Evolutionary conservation across 2,113 vertebrate species (phyloP).

Genomic region (Nothoprocta pentlandii): DNA sequence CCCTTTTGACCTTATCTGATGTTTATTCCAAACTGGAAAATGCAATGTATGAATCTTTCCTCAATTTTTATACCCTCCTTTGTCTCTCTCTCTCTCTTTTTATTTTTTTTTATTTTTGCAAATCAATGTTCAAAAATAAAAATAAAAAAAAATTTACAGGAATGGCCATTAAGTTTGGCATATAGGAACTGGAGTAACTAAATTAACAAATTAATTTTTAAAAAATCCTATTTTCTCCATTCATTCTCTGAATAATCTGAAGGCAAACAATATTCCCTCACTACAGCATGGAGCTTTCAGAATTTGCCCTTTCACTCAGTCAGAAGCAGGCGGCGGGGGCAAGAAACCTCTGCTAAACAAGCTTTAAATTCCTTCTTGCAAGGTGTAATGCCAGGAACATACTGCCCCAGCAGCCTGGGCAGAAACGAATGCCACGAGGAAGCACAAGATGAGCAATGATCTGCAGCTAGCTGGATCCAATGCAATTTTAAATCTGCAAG

Average conservation of each 20-base stretch:
- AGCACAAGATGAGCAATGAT: neutral
- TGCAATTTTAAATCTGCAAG: neutral
- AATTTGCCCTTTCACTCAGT: neutral
- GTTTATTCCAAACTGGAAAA: constrained; percentile 43
- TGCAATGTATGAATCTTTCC: neutral
- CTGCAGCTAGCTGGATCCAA: accelerated
- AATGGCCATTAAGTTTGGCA: neutral
- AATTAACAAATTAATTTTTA: neutral
- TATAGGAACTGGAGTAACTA: neutral
- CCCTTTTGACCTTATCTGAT: constrained; percentile 32
- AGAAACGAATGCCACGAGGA: neutral
- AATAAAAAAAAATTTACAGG: neutral
- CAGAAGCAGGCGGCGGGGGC: neutral
- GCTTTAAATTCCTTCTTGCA: neutral
- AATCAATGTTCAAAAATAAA: neutral
- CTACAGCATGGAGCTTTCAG: neutral
- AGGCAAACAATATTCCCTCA: neutral
- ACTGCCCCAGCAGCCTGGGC: neutral
- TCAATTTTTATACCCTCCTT: neutral
- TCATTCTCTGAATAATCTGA: neutral
- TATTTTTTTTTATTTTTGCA: neutral
- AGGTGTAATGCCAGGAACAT: neutral
- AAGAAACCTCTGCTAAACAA: neutral
- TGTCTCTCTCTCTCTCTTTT: neutral
- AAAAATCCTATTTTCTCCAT: neutral